phyloP scores from a whole-genome alignment of 2,888 invertebrate species.

The Cantharis lateralis region DNA sequence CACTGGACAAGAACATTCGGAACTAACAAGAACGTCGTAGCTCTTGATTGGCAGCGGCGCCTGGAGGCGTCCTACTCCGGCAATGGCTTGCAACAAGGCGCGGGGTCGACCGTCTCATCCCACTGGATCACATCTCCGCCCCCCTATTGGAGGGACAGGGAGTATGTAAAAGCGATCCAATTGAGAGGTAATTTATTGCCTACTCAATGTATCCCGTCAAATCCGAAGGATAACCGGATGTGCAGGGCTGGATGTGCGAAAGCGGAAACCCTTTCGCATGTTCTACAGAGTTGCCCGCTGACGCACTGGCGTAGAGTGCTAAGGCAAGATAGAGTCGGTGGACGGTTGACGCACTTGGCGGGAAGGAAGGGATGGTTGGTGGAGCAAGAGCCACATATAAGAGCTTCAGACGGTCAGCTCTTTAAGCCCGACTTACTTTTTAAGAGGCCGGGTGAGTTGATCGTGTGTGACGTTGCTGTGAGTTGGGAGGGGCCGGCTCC shows the following conservation, averaged over 20 bases:
- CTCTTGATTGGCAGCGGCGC: constrained; percentile 3
- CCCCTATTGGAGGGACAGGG: constrained; percentile 35
- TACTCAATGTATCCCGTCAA: constrained; percentile 41
- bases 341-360: constrained; percentile 15
- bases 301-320: constrained; percentile 29
- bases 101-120: not conserved
- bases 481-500: no score
- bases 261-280: constrained; percentile 35
- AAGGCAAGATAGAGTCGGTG: constrained; percentile 25
- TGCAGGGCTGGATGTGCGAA: constrained; percentile 38
- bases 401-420: constrained; percentile 23
- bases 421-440: constrained; percentile 29
- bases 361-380: no score
- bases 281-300: constrained; percentile 36
- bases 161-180: constrained; percentile 39
- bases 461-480: no score
- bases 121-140: constrained; percentile 35
- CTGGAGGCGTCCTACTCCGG: constrained; percentile 24
- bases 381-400: constrained; percentile 35
- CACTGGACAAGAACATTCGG: not conserved
- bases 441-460: not conserved
- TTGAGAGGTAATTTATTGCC: constrained; percentile 40
- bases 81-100: no score
- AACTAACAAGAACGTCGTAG: no score
- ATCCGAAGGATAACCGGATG: constrained; percentile 34